A percentile compares a stretch with the other conserved stretches of the same genome.
phyloP scores from a whole-genome alignment of 2,113 vertebrate species.

The Passer domesticus region DNA sequence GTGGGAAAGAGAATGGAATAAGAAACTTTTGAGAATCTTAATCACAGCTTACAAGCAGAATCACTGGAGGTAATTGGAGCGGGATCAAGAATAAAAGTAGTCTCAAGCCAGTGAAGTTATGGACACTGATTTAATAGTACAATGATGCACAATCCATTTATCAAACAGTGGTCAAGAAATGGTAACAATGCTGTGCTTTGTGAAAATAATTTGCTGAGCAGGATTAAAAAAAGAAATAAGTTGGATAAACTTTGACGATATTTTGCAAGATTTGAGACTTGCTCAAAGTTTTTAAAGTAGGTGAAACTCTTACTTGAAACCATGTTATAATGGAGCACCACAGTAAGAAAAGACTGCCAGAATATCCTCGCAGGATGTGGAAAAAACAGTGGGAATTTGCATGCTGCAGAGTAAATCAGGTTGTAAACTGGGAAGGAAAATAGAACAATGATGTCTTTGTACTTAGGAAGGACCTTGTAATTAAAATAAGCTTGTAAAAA shows the following conservation, averaged over 20 bases:
- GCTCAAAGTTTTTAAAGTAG: not conserved
- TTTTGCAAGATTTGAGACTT: not conserved
- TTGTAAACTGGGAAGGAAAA: not conserved
- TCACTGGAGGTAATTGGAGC: not conserved
- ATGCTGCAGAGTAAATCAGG: not conserved
- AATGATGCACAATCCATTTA: not conserved
- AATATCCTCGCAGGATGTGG: not conserved
- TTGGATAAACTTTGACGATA: not conserved
- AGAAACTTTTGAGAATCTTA: not conserved
- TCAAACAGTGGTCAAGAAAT: not conserved
- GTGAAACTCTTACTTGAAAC: not conserved
- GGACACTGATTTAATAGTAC: not conserved
- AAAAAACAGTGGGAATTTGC: not conserved
- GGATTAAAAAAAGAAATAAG: not conserved
- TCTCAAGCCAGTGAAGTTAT: not conserved
- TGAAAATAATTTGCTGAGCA: not conserved
- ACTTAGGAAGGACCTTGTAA: not conserved
- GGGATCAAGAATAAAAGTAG: not conserved
- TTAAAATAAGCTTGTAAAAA: not conserved
- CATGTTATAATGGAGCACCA: not conserved
- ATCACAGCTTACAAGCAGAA: not conserved
- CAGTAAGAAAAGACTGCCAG: not conserved
- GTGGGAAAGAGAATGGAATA: not conserved
- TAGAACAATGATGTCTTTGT: not conserved
- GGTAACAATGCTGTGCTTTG: not conserved